Percentiles rank a stretch among this genome's conserved stretches.
phyloP scores from a whole-genome alignment of 2,888 invertebrate genomes.

The Zeuzera pyrina region DNA sequence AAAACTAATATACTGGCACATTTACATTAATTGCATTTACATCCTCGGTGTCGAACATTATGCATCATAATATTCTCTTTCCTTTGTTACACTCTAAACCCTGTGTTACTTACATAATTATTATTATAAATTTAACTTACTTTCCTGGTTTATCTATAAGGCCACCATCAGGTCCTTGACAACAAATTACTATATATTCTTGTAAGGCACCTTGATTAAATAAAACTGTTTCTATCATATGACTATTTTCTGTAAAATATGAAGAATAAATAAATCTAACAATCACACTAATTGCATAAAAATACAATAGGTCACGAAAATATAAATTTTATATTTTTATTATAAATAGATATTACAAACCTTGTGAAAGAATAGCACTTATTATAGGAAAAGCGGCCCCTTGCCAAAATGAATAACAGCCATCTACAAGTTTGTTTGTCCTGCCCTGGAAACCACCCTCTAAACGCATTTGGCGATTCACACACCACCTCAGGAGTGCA shows the following conservation, averaged over 20 bases:
- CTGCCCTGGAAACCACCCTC: conserved; percentile 99
- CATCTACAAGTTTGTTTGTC: conserved; percentile 98
- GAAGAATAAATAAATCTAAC: background rate
- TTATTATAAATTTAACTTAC: conserved; percentile 64
- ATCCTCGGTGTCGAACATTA: too few species aligned
- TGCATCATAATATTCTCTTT: too few species aligned
- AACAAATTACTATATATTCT: conserved; percentile 94
- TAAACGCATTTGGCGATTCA: conserved; percentile 90
- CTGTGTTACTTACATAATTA: too few species aligned
- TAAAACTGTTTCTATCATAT: conserved; percentile 74
- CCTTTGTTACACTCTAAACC: too few species aligned
- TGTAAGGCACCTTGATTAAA: conserved; percentile 92
- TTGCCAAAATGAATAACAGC: conserved; percentile 99
- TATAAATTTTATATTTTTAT: background rate
- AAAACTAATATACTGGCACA: too few species aligned
- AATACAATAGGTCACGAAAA: background rate
- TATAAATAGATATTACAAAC: conserved; percentile 20
- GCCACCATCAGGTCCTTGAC: conserved; percentile 91
- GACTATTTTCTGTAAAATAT: conserved; percentile 48
- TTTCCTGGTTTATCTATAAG: conserved; percentile 97
- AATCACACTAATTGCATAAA: background rate
- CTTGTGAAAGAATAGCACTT: conserved; percentile 79
- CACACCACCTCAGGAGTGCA: conserved; percentile 88
- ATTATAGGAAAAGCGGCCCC: conserved; percentile 93
- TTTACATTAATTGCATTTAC: too few species aligned